phyloP scores from a whole-genome alignment of 2,888 invertebrate species.

The Melipona bicolor region DNA sequence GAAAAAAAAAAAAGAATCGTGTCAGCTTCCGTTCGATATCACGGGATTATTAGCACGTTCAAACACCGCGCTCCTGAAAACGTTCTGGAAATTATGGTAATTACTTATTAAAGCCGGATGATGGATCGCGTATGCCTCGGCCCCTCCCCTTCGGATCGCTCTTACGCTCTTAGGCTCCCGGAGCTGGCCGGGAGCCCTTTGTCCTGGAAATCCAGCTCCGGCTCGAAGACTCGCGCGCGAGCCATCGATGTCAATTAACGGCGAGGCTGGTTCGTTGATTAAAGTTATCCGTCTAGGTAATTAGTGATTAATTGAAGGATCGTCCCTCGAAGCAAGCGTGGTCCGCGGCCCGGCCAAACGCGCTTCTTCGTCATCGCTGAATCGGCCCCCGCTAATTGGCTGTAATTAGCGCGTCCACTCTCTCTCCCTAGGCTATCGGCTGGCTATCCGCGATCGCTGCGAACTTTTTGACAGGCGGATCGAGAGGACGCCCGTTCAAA shows the following conservation, averaged over 20 bases:
- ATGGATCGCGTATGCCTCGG: too few species aligned
- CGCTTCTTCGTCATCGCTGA: conserved; percentile 35
- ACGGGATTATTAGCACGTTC: too few species aligned
- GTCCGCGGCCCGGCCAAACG: neutral
- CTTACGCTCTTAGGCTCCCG: too few species aligned
- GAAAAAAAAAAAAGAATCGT: too few species aligned
- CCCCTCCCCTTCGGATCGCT: neutral
- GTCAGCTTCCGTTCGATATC: too few species aligned
- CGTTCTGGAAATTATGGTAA: neutral
- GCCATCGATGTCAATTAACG: conserved; percentile 47
- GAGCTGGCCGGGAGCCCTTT: neutral
- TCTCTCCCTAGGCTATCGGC: conserved; percentile 25
- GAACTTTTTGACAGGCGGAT: conserved; percentile 38
- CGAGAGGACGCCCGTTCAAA: neutral
- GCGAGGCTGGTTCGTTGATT: conserved; percentile 43
- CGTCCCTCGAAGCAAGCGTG: conserved; percentile 34
- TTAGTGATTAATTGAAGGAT: conserved; percentile 62
- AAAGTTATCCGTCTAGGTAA: conserved; percentile 52
- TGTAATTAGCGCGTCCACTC: conserved; percentile 57
- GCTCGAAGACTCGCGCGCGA: conserved; percentile 12
- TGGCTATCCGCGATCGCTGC: conserved; percentile 11
- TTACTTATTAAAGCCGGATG: neutral
- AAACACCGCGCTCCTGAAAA: too few species aligned
- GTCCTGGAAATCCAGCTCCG: conserved; percentile 12
- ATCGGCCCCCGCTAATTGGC: conserved; percentile 56